Evolutionary conservation across 2,113 vertebrate species (phyloP).

Genomic region (Semnopithecus entellus): DNA sequence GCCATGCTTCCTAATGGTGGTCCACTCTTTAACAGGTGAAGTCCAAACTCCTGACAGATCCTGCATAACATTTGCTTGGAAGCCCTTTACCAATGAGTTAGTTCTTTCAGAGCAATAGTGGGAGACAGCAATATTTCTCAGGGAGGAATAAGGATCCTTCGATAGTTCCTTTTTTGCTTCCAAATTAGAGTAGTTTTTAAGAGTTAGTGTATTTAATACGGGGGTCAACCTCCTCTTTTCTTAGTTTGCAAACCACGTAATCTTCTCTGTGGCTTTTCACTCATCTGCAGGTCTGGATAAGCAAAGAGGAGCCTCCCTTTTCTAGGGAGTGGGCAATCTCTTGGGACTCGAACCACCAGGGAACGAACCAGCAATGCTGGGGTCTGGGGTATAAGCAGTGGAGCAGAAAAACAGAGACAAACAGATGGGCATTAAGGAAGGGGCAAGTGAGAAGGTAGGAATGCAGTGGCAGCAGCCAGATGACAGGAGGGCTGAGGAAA

Average conservation of each 20-base stretch:
- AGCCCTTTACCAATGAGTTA: neutral
- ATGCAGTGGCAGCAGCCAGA: neutral
- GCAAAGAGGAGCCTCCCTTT: neutral
- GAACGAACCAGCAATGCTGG: neutral
- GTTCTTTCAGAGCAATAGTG: conserved; percentile 27
- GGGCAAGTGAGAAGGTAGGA: neutral
- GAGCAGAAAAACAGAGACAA: neutral
- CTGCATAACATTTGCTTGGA: neutral
- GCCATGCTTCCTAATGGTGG: neutral
- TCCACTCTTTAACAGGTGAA: too few relatives aligned
- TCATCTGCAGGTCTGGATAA: neutral
- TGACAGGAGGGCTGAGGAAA: neutral
- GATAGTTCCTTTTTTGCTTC: neutral
- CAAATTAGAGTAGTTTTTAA: conserved; percentile 32
- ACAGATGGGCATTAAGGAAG: too few relatives aligned
- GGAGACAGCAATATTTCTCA: fast-evolving
- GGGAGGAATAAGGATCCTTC: neutral
- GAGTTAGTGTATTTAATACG: neutral
- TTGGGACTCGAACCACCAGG: neutral
- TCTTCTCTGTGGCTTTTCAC: neutral
- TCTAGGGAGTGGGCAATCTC: neutral
- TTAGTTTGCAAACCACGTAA: neutral
- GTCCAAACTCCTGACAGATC: neutral
- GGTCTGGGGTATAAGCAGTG: neutral
- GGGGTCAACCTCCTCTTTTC: too few relatives aligned